These are phyloP conservation scores for Drosophila pallidifrons DNA, from an alignment of 1,140 invertebrate species.

Conservation along the genomic window DNA sequence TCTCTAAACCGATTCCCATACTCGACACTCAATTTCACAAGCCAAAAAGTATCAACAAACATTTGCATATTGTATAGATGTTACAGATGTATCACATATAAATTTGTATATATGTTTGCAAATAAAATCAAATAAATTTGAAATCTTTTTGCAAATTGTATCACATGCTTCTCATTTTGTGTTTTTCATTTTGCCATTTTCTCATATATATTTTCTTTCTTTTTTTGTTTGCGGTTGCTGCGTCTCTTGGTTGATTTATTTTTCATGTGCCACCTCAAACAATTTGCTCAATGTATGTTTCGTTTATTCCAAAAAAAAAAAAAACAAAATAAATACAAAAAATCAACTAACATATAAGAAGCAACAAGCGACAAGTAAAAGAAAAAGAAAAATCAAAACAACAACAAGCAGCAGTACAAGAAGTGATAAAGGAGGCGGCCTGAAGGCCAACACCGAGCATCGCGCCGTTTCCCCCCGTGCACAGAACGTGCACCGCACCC, in stretches of 20 bases:
- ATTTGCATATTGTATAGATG: not conserved
- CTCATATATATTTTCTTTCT: not conserved
- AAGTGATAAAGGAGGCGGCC: slow-evolving; percentile 32
- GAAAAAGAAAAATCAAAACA: slow-evolving; percentile 30
- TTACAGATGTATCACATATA: not conserved
- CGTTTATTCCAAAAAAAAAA: slow-evolving; percentile 27
- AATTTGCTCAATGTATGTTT: slow-evolving; percentile 63
- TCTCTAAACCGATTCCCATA: slow-evolving; percentile 14
- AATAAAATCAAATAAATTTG: slow-evolving; percentile 43
- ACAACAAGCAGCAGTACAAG: slow-evolving; percentile 24
- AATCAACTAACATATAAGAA: slow-evolving; percentile 33
- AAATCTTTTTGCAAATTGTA: slow-evolving; percentile 28
- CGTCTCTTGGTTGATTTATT: slow-evolving; percentile 44
- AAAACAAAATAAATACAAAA: slow-evolving; percentile 37
- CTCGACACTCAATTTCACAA: slow-evolving; percentile 8
- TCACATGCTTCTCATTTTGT: slow-evolving; percentile 42
- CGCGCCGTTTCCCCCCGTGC: not conserved
- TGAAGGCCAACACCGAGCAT: slow-evolving; percentile 36
- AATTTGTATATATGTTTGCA: not conserved
- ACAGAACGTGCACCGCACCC: not conserved
- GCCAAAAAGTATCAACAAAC: not conserved
- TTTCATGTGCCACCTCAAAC: slow-evolving; percentile 58
- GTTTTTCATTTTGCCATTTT: slow-evolving; percentile 18
- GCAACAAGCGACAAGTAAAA: slow-evolving; percentile 52
- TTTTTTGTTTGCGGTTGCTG: slow-evolving; percentile 33